Evolutionary conservation across 2,113 vertebrate genomes (phyloP).

Genomic region (Amazona guildingii): DNA sequence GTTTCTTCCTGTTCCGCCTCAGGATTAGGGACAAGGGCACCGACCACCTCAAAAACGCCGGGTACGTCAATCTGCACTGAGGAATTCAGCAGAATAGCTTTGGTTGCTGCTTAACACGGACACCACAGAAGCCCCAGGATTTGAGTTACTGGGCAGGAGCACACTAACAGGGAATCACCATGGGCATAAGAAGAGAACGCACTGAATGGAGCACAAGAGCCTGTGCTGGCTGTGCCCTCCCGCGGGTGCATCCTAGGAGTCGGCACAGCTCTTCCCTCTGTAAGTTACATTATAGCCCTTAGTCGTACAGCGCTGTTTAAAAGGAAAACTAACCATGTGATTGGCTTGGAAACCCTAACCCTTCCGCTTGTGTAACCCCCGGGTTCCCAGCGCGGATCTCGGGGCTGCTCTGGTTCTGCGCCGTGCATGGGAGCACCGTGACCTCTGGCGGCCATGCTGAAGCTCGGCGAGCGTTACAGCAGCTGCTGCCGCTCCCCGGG

Average conservation of each 20-base stretch:
- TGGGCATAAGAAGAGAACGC: not conserved
- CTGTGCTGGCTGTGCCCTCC: not conserved
- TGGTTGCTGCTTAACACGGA: not conserved
- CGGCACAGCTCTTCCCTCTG: not conserved
- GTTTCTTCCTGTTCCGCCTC: not conserved
- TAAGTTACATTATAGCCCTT: too few relatives aligned
- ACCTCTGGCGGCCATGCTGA: not conserved
- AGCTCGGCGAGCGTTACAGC: accelerated
- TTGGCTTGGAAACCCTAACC: not conserved
- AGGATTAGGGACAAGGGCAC: not conserved
- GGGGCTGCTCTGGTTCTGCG: not conserved
- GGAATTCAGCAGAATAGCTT: not conserved
- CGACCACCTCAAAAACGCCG: not conserved
- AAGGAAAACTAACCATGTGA: accelerated
- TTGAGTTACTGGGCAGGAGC: not conserved
- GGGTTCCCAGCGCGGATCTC: not conserved
- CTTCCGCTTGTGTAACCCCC: accelerated
- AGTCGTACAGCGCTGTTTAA: not conserved
- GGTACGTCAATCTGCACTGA: not conserved
- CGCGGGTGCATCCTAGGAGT: not conserved
- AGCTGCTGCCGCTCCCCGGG: accelerated
- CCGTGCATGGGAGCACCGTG: not conserved
- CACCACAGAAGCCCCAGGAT: not conserved
- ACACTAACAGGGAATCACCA: too few relatives aligned
- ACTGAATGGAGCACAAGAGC: not conserved